Conservation (phyloP, 2,888 invertebrate genomes). For the Rosalia funebris region DNA sequence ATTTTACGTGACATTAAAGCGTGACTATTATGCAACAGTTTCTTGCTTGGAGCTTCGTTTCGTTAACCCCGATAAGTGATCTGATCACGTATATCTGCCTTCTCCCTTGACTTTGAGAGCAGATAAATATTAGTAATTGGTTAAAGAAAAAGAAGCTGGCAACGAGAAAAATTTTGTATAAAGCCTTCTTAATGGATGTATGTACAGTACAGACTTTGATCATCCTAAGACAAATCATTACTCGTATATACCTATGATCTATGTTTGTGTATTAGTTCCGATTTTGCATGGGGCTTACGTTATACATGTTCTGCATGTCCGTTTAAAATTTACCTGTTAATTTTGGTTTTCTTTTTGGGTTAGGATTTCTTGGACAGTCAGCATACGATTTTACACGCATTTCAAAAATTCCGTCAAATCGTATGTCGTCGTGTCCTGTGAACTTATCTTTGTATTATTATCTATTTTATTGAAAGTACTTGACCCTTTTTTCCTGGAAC, state of each 20-base stretch:
- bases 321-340: conserved; percentile 24
- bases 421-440: conserved; percentile 14
- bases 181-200: no score
- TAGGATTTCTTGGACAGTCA: conserved; percentile 50
- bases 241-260: conserved; percentile 36
- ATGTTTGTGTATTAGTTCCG: conserved; percentile 55
- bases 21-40: no score
- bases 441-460: conserved; percentile 37
- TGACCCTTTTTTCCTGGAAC: conserved; percentile 40
- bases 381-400: conserved; percentile 1
- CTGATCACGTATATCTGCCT: no score
- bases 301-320: conserved; percentile 58
- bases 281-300: conserved; percentile 59
- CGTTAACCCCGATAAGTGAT: no score
- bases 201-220: conserved; percentile 31
- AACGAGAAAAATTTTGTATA: no score
- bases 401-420: neutral
- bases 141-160: no score
- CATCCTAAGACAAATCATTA: conserved; percentile 25
- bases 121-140: no score
- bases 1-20: no score
- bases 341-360: conserved; percentile 62
- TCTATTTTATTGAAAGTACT: conserved; percentile 19
- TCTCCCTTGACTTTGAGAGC: no score
- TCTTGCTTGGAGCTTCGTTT: no score